Evolutionary conservation across 1,140 invertebrate genomes (phyloP).

Genomic region (Pantala flavescens): DNA sequence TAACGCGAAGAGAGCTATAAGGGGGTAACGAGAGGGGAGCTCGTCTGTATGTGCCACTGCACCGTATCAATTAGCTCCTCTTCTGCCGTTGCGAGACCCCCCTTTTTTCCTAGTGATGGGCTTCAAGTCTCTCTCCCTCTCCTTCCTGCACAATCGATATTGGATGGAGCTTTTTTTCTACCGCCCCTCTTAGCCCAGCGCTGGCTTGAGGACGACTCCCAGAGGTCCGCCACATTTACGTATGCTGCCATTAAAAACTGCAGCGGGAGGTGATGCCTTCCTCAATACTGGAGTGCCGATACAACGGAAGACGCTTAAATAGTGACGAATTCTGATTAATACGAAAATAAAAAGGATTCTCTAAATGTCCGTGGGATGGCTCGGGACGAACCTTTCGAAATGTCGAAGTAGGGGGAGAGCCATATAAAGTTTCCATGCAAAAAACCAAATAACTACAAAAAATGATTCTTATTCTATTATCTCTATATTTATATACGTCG

Average conservation of each 20-base stretch:
- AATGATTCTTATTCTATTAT: no score
- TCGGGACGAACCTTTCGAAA: no score
- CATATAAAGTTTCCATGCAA: no score
- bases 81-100: neutral
- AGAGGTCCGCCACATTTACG: neutral
- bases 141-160: neutral
- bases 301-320: no score
- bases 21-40: neutral
- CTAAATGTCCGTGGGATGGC: no score
- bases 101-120: conserved; percentile 5
- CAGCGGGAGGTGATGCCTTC: neutral
- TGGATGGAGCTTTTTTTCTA: neutral
- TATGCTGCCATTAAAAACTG: neutral
- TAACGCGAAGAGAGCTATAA: neutral
- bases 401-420: no score
- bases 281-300: no score
- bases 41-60: neutral
- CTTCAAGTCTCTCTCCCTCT: neutral
- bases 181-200: neutral
- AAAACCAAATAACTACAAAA: no score
- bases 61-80: conserved; percentile 5
- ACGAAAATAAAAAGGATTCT: no score
- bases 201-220: neutral
- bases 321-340: no score
- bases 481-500: no score